A percentile compares a stretch with the other conserved stretches of the same genome.
These are phyloP conservation scores for Acropternis orthonyx DNA, from an alignment of 2,797 vertebrate genomes.

Conservation along the genomic window DNA sequence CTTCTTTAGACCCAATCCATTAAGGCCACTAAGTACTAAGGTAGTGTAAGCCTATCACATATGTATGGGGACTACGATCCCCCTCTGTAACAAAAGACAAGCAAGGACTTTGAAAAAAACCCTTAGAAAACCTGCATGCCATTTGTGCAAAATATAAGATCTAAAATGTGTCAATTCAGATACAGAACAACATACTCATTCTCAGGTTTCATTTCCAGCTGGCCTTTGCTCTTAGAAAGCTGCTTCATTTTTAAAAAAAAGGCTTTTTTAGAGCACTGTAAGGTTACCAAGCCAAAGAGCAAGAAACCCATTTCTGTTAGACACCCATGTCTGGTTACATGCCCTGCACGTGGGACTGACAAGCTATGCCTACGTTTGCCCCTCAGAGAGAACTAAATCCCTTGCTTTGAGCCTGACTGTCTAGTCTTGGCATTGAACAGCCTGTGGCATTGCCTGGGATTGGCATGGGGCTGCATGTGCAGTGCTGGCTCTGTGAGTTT, in stretches of 20 bases:
- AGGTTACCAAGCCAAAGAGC: background rate
- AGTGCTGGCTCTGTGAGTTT: background rate
- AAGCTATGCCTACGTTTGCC: accelerated
- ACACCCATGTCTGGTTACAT: background rate
- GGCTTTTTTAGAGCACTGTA: background rate
- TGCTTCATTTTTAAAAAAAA: background rate
- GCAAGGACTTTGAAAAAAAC: background rate
- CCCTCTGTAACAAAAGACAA: background rate
- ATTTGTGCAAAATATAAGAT: background rate
- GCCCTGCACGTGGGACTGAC: background rate
- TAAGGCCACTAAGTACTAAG: background rate
- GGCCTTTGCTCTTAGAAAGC: background rate
- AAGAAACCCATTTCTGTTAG: background rate
- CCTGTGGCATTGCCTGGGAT: background rate
- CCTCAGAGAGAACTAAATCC: background rate
- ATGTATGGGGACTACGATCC: background rate
- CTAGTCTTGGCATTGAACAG: background rate
- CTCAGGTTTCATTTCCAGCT: background rate
- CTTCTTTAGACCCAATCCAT: background rate
- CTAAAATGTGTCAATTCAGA: background rate
- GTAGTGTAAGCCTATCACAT: background rate
- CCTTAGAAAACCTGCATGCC: background rate
- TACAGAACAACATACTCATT: background rate
- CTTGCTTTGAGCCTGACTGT: background rate
- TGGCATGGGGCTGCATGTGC: background rate